These are phyloP conservation scores for Drosophila pectinifera DNA, from an alignment of 1,140 invertebrate species.

Conservation along the genomic window DNA sequence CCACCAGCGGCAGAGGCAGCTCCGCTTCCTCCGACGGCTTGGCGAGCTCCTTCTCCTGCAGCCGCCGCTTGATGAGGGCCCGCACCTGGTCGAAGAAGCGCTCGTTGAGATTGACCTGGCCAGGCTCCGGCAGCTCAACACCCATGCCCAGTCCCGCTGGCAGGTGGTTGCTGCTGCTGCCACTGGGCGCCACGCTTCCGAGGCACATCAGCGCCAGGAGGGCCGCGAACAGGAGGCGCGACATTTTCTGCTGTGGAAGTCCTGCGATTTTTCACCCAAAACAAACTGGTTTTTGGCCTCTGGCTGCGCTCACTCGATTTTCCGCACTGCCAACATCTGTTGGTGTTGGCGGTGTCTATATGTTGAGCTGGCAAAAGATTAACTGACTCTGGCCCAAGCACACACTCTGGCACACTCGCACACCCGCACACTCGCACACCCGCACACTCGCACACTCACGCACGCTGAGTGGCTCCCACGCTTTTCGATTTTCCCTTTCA, in stretches of 20 bases:
- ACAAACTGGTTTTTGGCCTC: slow-evolving; percentile 18
- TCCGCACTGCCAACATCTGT: slow-evolving; percentile 70
- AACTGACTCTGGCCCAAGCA: slow-evolving; percentile 58
- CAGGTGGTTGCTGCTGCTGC: slow-evolving; percentile 68
- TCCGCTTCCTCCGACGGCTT: slow-evolving; percentile 47
- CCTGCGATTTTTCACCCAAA: slow-evolving; percentile 29
- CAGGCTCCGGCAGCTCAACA: slow-evolving; percentile 10
- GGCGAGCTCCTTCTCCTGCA: slow-evolving; percentile 59
- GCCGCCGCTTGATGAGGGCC: slow-evolving; percentile 75
- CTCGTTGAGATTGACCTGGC: slow-evolving; percentile 67
- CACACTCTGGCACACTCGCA: slow-evolving; percentile 26
- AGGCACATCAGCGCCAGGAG: slow-evolving; percentile 45
- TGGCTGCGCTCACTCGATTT: slow-evolving; percentile 52
- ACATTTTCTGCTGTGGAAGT: slow-evolving; percentile 38
- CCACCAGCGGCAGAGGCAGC: slow-evolving; percentile 50
- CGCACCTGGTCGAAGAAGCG: slow-evolving; percentile 80
- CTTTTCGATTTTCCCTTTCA: slow-evolving; percentile 75
- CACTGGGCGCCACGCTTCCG: slow-evolving; percentile 12
- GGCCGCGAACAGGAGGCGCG: slow-evolving; percentile 32
- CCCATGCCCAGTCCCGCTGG: slow-evolving; percentile 43
- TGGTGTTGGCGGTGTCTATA: slow-evolving; percentile 81
- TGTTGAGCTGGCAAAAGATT: slow-evolving; percentile 79
- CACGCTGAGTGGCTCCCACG: slow-evolving; percentile 54
- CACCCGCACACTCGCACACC: slow-evolving; percentile 32
- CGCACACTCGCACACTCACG: slow-evolving; percentile 35